Evolutionary conservation across 2,888 invertebrate genomes (phyloP), one percentile per base, ranked within the genome.

Genomic region (Eupeodes luniger): DNA sequence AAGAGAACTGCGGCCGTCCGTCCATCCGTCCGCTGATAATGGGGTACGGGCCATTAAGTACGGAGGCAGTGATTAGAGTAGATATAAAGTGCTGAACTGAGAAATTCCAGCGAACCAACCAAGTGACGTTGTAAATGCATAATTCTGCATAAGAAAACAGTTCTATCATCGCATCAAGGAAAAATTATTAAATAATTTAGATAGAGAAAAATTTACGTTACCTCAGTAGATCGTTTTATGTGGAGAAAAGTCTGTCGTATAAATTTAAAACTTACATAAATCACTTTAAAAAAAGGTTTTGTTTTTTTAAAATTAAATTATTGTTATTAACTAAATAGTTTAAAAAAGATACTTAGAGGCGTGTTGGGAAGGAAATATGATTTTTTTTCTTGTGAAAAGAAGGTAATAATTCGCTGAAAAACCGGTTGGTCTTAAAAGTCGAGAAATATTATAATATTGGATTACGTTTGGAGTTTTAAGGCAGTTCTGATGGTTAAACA

Each of bases 41-140:
- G 75, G 82, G 82, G 74, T 81, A 49, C 76, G 67, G 77, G 67
- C 61, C 80, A 67, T 87, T 83, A 83, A 87, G 27, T 83, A 76
- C 75, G 19, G 69, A 77, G 80, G 77, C 83, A 80, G 79, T 85
- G 74, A 78, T 85, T 85, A 81, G 19, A 44, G 11, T 44, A 10
- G 6, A 4, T 53, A 16, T 53, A 16, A 47, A 14, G 59, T 44
- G 47, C 44, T 47, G 57, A 47, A n/a, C 64, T 51, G 62, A 44
- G 70, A 74, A 74, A 82, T 86, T 82, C 78, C 86, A 59, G 16
- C 55, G 64, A 78, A 76, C 57, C 19, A 78, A 76, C 57, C 19
- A 72, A 70, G 44, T 40, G 47, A 72, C 59, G 72, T 59, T 47
- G 47, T 6, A 59, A 72, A 59, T 59, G 72, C 72, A 59, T 59